Conservation (phyloP, 2,113 vertebrate genomes). For the Connochaetes taurinus region DNA sequence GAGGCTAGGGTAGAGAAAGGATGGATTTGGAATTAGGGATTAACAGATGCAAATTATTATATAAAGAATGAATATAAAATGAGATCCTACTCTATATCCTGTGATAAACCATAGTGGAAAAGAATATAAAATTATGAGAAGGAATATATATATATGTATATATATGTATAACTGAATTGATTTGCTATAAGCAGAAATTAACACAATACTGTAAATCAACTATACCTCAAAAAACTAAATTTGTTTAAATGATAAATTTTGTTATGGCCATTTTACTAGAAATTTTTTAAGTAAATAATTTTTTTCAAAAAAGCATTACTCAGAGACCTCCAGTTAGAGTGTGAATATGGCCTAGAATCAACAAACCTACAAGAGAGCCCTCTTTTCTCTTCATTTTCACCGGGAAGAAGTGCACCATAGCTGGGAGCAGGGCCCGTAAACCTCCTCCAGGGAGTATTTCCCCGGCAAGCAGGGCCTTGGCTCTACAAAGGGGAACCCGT, state of each 20-base stretch:
- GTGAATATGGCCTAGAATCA: not conserved
- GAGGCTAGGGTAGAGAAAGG: not conserved
- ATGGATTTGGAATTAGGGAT: not conserved
- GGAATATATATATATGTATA: not conserved
- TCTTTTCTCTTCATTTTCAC: not conserved
- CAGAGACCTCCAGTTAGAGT: not conserved
- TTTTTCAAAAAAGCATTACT: not conserved
- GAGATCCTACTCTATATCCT: not conserved
- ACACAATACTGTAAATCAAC: not conserved
- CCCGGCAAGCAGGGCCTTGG: accelerated
- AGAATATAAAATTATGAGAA: not conserved
- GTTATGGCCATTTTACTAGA: not conserved
- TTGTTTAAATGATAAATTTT: not conserved
- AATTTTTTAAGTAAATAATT: not conserved
- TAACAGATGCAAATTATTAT: not conserved
- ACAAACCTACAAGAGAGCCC: not conserved
- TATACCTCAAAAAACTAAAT: not conserved
- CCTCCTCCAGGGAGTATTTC: no score
- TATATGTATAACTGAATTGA: not conserved
- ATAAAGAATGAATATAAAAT: not conserved
- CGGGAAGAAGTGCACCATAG: not conserved
- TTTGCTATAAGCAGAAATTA: not conserved
- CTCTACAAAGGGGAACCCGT: no score
- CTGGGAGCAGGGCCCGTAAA: not conserved
- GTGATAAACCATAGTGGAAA: not conserved